Evolutionary conservation across 2,113 vertebrate genomes (phyloP).

Genomic region (Pongo pygmaeus): DNA sequence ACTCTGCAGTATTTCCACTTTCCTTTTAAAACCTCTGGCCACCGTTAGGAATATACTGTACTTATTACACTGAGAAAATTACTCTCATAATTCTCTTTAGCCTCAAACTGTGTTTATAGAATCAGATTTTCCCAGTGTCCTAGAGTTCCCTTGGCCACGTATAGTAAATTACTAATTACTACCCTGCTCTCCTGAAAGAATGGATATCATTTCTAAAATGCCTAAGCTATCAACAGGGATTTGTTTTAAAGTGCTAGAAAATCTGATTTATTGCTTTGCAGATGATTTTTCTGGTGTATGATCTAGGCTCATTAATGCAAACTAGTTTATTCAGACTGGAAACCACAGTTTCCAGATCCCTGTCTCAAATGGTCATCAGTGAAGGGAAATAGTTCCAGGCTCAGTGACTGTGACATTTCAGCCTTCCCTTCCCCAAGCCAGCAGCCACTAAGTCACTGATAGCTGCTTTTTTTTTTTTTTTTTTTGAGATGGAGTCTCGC

Average conservation of each 20-base stretch:
- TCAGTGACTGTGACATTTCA: not conserved
- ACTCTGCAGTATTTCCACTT: not conserved
- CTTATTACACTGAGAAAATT: slow-evolving; percentile 34
- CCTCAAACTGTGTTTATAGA: not conserved
- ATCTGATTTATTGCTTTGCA: not conserved
- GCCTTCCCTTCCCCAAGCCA: not conserved
- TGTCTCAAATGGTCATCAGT: not conserved
- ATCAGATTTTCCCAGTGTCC: not conserved
- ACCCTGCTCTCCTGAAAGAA: not conserved
- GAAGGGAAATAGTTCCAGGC: not conserved
- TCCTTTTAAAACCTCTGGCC: not conserved
- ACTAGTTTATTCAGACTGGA: not conserved
- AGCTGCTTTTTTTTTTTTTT: not conserved
- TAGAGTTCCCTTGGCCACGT: not conserved
- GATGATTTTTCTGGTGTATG: not conserved
- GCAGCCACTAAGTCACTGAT: not conserved
- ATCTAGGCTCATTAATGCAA: not conserved
- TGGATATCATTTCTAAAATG: not conserved
- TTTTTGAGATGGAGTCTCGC: no score
- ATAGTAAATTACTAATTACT: not conserved
- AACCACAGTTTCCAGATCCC: not conserved
- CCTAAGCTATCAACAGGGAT: not conserved
- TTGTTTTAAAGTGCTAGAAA: not conserved
- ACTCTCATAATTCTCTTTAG: not conserved
- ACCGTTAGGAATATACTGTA: not conserved